Base-by-base conservation (phyloP, 2,797 vertebrate genomes). In the Spatula versicolor region DNA sequence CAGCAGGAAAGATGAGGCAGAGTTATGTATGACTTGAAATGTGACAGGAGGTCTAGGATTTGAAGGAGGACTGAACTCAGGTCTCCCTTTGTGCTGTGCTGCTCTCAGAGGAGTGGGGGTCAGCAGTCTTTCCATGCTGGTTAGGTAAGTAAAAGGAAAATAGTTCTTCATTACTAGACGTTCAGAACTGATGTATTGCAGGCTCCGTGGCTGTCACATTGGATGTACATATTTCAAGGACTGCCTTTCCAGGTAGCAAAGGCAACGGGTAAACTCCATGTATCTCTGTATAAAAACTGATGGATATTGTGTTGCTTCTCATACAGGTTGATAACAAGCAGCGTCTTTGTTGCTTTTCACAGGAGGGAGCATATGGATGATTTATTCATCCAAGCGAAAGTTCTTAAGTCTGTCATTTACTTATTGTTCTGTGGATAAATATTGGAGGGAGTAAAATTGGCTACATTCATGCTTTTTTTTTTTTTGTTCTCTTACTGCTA, bases 401-500 rank as follows among this genome's bases (percentile, higher is more conserved):
- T 69, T 82, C 1, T 83, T 39, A 86, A 67, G 23, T 60, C 33
- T 84, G 76, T 60, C 62, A 11, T 67, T 91, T 86, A 64, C 16
- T 79, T 79, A 19, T 2, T 62, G 33, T 85, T n/a, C 60, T 54
- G 30, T 45, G 54, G 22, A 21, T 63, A 15, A 11, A 4, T 56
- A 56, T 22, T 41, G 17, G 59, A 80, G 43, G 54, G 52, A 35
- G 14, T 35, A 50, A 83, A 83, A 67, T 41, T 71, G 55, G 69
- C 26, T 80, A 22, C 22, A 16, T 73, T 72, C 7, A 6, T 25
- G 4, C 23, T 30, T 90, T 54, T 54, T 21, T 41, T 87, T 90
- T 54, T 50, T 19, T 41, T 85, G 12, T 60, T 85, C 35, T 88
- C 20, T 85, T 72, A n/a, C 33, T 89, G 31, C 50, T 93, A 55